Percentiles rank a stretch among this genome's conserved stretches.
Evolutionary conservation across 2,888 invertebrate genomes (phyloP).

Genomic region (Nephrotoma guestfalica): DNA sequence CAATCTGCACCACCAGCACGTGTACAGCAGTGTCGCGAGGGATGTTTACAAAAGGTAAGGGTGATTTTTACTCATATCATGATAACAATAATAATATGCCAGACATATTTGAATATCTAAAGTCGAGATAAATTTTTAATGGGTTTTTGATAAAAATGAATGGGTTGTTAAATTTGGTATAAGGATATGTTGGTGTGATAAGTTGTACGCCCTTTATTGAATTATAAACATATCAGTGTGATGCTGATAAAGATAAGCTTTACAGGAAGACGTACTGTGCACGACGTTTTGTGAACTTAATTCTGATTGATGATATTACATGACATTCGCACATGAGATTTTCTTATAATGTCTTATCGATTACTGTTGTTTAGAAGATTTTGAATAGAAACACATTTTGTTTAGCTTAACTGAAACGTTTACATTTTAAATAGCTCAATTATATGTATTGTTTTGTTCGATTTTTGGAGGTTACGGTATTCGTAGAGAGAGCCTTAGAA

Average conservation of each 20-base stretch:
- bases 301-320: not conserved
- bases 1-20: slow-evolving; percentile 14
- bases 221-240: not conserved
- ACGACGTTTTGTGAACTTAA: not conserved
- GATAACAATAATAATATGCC: not conserved
- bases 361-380: not conserved
- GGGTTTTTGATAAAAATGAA: not conserved
- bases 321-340: not conserved
- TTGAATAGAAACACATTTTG: no score
- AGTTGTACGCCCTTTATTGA: not conserved
- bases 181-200: not conserved
- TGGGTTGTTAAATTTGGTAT: not conserved
- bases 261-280: not conserved
- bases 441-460: no score
- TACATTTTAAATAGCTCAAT: no score
- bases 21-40: slow-evolving; percentile 22
- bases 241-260: not conserved
- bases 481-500: no score
- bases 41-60: slow-evolving; percentile 24
- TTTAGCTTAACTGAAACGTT: no score
- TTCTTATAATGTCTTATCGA: not conserved
- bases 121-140: not conserved
- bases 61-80: not conserved
- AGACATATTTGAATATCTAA: not conserved
- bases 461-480: no score